Percentiles rank a stretch among this genome's conserved stretches.
Conservation (phyloP, 2,113 vertebrate species). For the Dendrocopos noguchii region DNA sequence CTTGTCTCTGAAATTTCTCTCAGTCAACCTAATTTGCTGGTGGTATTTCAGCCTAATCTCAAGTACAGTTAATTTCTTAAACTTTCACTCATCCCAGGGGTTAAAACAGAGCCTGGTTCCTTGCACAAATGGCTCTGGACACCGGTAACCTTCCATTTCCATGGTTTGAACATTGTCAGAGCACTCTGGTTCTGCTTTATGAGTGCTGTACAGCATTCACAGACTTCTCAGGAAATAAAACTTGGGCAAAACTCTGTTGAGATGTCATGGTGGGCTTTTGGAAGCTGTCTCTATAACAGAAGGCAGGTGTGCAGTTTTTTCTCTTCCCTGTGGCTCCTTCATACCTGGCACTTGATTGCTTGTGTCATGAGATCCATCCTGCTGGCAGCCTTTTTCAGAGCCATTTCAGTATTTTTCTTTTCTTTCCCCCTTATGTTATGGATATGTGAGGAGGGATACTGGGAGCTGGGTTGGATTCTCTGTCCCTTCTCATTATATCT, state of each 20-base stretch:
- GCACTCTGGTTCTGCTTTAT: neutral
- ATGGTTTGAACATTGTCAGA: neutral
- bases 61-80: neutral
- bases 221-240: neutral
- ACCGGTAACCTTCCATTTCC: neutral
- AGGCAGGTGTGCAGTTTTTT: neutral
- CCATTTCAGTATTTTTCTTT: neutral
- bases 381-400: neutral
- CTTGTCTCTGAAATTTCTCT: neutral
- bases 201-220: neutral
- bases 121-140: neutral
- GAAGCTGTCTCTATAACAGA: neutral
- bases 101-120: neutral
- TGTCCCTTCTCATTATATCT: neutral
- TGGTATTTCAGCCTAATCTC: neutral
- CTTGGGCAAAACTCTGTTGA: neutral
- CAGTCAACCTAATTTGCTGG: neutral
- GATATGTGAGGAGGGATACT: neutral
- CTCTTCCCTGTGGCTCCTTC: neutral
- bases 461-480: neutral
- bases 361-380: neutral
- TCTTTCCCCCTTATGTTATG: neutral
- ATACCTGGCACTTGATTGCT: neutral
- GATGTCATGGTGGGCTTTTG: neutral
- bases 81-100: slow-evolving; percentile 33